phyloP scores from a whole-genome alignment of 1,140 invertebrate species.

The Teleopsis dalmanni region DNA sequence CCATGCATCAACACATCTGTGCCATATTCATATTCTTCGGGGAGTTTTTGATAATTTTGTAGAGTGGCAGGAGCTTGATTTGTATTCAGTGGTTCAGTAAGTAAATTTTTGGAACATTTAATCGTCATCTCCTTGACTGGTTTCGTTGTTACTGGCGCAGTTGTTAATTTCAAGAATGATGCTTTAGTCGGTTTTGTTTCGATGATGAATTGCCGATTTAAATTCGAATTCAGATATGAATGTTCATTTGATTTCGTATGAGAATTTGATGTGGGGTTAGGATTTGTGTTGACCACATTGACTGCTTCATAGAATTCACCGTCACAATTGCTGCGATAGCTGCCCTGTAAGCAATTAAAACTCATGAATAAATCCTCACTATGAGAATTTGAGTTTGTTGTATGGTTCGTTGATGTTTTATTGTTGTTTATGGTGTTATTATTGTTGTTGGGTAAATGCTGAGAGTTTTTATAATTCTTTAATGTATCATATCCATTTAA shows the following conservation, averaged over 20 bases:
- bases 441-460: slow-evolving; percentile 12
- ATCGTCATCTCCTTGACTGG: slow-evolving; percentile 16
- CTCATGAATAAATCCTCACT: slow-evolving; percentile 14
- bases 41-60: slow-evolving; percentile 30
- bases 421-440: neutral
- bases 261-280: no score
- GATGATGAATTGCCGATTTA: slow-evolving; percentile 13
- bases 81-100: slow-evolving; percentile 12
- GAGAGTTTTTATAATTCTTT: slow-evolving; percentile 21
- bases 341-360: slow-evolving; percentile 33
- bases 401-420: neutral
- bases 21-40: slow-evolving; percentile 18
- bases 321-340: slow-evolving; percentile 32
- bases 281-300: neutral
- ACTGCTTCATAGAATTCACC: slow-evolving; percentile 31
- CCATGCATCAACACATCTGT: slow-evolving; percentile 13
- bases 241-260: no score
- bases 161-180: slow-evolving; percentile 2
- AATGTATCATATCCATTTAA: slow-evolving; percentile 31
- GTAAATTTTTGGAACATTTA: slow-evolving; percentile 17
- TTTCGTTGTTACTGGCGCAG: slow-evolving; percentile 10
- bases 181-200: no score
- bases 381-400: neutral
- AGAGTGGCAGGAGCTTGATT: slow-evolving; percentile 20
- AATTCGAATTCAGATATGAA: slow-evolving; percentile 12